phyloP scores from a whole-genome alignment of 2,113 vertebrate genomes.

The Eulemur macaco region DNA sequence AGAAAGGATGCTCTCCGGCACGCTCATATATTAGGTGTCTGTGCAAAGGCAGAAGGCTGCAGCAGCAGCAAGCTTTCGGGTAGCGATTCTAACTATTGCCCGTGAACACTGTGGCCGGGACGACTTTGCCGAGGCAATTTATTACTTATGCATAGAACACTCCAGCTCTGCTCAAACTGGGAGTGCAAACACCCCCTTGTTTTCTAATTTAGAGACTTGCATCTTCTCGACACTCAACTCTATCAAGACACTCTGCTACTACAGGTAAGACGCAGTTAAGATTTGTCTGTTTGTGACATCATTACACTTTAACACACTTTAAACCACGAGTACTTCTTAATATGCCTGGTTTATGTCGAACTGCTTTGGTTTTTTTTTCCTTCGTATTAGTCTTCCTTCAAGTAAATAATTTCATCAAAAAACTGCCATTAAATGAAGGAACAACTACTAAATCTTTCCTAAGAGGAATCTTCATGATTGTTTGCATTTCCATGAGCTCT shows the following conservation, averaged over 20 bases:
- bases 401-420: constrained; percentile 71
- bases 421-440: constrained; percentile 65
- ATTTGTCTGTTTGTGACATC: constrained; percentile 78
- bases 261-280: constrained; percentile 85
- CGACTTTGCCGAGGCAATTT: constrained; percentile 82
- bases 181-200: constrained; percentile 77
- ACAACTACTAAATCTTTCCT: constrained; percentile 52
- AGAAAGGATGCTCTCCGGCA: constrained; percentile 74
- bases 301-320: constrained; percentile 68
- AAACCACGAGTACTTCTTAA: constrained; percentile 71
- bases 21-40: constrained; percentile 78
- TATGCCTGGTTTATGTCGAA: constrained; percentile 44
- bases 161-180: constrained; percentile 79
- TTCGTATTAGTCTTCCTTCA: constrained; percentile 60
- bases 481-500: constrained; percentile 65
- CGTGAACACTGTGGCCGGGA: constrained; percentile 75
- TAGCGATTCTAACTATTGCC: constrained; percentile 78
- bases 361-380: not conserved
- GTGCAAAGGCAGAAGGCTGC: constrained; percentile 82
- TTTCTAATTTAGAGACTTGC: constrained; percentile 80
- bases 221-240: constrained; percentile 76
- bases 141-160: constrained; percentile 75
- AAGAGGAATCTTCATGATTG: not conserved
- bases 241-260: constrained; percentile 79
- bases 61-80: constrained; percentile 81